phyloP scores from a whole-genome alignment of 2,888 invertebrate species.

The Phaonia tiefii region DNA sequence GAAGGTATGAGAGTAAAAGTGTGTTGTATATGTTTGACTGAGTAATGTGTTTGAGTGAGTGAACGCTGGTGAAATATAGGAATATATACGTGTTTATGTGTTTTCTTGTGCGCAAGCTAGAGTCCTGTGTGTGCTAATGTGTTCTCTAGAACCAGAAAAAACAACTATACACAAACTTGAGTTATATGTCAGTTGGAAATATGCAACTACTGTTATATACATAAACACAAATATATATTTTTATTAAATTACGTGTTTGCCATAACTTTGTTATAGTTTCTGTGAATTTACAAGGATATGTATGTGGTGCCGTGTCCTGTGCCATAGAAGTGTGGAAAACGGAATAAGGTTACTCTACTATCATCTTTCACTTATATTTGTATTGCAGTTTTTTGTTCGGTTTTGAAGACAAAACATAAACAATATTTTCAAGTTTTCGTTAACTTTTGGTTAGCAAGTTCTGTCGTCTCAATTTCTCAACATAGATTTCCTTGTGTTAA shows the following conservation, averaged over 20 bases:
- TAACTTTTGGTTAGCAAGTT: too few species aligned
- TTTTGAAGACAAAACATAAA: neutral
- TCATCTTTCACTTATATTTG: conserved; percentile 9
- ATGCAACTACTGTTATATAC: neutral
- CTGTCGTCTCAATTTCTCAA: too few species aligned
- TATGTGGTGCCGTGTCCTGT: neutral
- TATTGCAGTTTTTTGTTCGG: neutral
- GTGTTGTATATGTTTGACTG: too few species aligned
- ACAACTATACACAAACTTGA: conserved; percentile 7
- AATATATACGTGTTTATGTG: too few species aligned
- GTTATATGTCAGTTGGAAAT: conserved; percentile 5
- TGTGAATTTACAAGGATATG: neutral
- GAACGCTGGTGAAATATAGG: too few species aligned
- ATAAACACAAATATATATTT: conserved; percentile 9
- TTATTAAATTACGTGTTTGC: conserved; percentile 59
- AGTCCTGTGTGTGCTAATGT: neutral
- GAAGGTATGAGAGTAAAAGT: too few species aligned
- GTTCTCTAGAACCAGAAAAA: neutral
- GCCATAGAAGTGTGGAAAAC: neutral
- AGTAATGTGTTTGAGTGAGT: too few species aligned
- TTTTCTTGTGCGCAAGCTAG: neutral
- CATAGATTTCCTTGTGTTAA: too few species aligned
- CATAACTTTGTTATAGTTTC: conserved; percentile 51
- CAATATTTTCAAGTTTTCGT: neutral
- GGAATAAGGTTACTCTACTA: conserved; percentile 11